Evolutionary conservation across 1,140 invertebrate species (phyloP), one percentile per base, ranked within the genome.

Genomic region (Papilio polyxenes): DNA sequence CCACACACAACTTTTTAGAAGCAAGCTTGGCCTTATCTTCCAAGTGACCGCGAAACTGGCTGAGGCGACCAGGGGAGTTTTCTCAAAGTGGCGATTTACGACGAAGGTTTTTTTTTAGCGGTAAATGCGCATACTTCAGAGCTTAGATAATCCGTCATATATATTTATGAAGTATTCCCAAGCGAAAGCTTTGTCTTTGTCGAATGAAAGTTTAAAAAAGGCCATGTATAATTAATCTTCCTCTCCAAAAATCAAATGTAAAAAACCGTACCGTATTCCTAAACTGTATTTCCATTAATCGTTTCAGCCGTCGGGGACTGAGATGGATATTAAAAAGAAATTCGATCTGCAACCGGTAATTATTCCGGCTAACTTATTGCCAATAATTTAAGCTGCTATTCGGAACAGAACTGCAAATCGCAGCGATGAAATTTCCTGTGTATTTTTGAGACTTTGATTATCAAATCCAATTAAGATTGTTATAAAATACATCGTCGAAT

Each of bases 401-500:
- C 13, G 65, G 31, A 72, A 72, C 31, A 72, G 59, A 62, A 65
- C 20, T 65, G 62, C 20, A 11, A 72, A 72, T 72, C 31, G 20
- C 3, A 15, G 11, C 31, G 65, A 15, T 72, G 23, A 7, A 72
- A 69, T 69, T 69, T 69, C n/a, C 59, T 23, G 11, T 72, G 37
- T 72, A 40, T 72, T 65, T 65, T 31, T 53, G 51, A 56, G 5
- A 17, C 31, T 40, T 15, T 40, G 65, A 72, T 72, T 72, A 72
- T 17, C 37, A 72, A 72, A 40, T 72, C 65, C 65, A 72, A 37
- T 72, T 37, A 72, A 72, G 65, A 23, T 72, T 40, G 37, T 72
- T 72, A 72, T 72, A 72, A 72, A 72, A 72, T 31, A 72, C 31
- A 37, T 72, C 65, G 3, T 40, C 13, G 15, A 37, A 15, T 37